phyloP scores from a whole-genome alignment of 2,888 invertebrate genomes.

The Orchesellides sinensis region DNA sequence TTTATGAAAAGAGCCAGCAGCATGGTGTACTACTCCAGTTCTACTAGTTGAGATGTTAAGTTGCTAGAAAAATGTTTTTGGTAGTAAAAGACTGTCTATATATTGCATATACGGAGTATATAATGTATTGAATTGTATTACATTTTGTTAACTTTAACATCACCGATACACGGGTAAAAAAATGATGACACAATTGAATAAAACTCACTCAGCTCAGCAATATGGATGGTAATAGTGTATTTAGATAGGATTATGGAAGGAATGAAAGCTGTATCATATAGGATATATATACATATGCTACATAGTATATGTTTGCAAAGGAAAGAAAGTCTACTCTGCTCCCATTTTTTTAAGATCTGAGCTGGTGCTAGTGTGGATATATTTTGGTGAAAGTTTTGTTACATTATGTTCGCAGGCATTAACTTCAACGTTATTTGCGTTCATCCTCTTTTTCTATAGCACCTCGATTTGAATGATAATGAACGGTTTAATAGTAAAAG shows the following conservation, averaged over 20 bases:
- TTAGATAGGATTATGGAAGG: slow-evolving; percentile 40
- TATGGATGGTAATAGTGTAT: slow-evolving; percentile 35
- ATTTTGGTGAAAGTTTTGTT: no score
- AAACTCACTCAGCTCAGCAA: slow-evolving; percentile 19
- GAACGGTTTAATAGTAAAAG: slow-evolving; percentile 9
- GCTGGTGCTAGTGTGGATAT: neutral
- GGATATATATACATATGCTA: no score
- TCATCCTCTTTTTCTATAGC: neutral
- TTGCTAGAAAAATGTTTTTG: slow-evolving; percentile 7
- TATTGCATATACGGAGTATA: neutral
- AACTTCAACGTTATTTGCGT: no score
- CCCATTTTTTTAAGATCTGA: no score
- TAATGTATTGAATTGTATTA: slow-evolving; percentile 32
- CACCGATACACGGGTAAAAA: slow-evolving; percentile 13
- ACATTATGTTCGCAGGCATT: no score
- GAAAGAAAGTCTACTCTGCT: no score
- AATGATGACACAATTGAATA: slow-evolving; percentile 59
- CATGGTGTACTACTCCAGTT: neutral
- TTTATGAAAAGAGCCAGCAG: slow-evolving; percentile 27
- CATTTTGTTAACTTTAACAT: slow-evolving; percentile 40
- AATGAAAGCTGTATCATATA: slow-evolving; percentile 33
- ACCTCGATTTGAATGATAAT: slow-evolving; percentile 13
- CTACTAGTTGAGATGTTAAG: slow-evolving; percentile 49
- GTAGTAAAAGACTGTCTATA: neutral
- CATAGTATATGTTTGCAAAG: no score